A percentile compares a stretch with the other conserved stretches of the same genome.
Evolutionary conservation across 92 coral and sea anemone species (phyloP).

Genomic region (Palythoa grandiflora): DNA sequence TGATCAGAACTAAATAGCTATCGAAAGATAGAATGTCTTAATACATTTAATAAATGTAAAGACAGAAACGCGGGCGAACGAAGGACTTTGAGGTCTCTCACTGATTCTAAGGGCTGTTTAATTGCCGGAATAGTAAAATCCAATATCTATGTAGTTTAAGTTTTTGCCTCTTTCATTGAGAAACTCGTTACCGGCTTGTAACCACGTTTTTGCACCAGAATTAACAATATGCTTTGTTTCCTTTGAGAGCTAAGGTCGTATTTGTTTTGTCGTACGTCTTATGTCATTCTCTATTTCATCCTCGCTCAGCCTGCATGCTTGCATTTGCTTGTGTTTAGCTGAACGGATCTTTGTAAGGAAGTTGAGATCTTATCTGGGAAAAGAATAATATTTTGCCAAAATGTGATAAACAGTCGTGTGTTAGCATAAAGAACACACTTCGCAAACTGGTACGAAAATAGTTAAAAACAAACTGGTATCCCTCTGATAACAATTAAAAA

Average conservation of each 20-base stretch:
- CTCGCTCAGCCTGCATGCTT: not conserved
- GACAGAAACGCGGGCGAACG: too few relatives aligned
- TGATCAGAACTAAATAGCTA: too few relatives aligned
- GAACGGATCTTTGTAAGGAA: not conserved
- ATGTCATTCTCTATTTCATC: not conserved
- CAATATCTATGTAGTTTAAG: not conserved
- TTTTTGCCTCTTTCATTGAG: not conserved
- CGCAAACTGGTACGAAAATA: not conserved
- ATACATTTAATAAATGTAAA: too few relatives aligned
- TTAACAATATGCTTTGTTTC: not conserved
- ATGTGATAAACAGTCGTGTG: not conserved
- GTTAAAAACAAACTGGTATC: conserved; percentile 26
- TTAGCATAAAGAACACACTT: conserved; percentile 6
- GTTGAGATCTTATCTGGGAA: not conserved
- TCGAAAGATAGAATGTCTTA: too few relatives aligned
- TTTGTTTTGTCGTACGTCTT: not conserved
- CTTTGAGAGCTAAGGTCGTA: not conserved
- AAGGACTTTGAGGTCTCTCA: too few relatives aligned
- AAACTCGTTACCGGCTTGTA: not conserved
- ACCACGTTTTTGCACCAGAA: not conserved
- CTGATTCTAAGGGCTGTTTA: too few relatives aligned
- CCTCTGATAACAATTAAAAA: not conserved
- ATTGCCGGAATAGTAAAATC: too few relatives aligned
- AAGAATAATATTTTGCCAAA: conserved; percentile 25
- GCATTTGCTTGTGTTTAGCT: not conserved